These are phyloP conservation scores for Clinocottus analis DNA, from an alignment of 2,113 vertebrate genomes.

Conservation along the genomic window DNA sequence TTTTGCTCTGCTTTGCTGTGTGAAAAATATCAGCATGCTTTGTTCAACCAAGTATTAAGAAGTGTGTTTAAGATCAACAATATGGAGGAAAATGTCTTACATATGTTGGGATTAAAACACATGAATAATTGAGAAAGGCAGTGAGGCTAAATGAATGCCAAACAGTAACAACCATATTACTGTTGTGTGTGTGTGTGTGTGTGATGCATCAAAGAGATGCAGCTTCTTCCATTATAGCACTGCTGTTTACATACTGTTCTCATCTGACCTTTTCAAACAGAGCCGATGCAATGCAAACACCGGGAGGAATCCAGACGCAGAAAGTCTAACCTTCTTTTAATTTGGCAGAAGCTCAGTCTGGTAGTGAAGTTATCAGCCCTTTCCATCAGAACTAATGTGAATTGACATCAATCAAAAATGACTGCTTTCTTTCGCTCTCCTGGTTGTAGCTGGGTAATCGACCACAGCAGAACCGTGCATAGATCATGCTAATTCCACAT, in stretches of 20 bases:
- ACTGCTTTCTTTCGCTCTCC: constrained; percentile 15
- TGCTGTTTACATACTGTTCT: constrained; percentile 55
- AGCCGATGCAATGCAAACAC: constrained; percentile 32
- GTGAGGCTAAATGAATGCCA: neutral
- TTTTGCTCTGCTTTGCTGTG: neutral
- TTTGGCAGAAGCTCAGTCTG: constrained; percentile 28
- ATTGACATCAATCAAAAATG: constrained; percentile 55
- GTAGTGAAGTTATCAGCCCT: constrained; percentile 52
- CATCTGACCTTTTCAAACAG: constrained; percentile 59
- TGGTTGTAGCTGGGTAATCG: constrained; percentile 25
- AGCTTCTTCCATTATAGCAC: constrained; percentile 21
- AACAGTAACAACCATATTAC: neutral
- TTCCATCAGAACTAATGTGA: constrained; percentile 54
- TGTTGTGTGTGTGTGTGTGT: too few relatives aligned
- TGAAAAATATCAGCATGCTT: neutral
- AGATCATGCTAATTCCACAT: constrained; percentile 44
- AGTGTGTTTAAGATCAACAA: neutral
- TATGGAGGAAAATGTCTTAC: neutral
- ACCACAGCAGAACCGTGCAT: constrained; percentile 24
- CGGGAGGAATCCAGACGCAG: constrained; percentile 30
- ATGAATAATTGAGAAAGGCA: neutral
- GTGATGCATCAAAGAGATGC: constrained; percentile 6
- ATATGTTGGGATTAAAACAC: neutral
- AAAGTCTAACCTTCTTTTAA: constrained; percentile 63
- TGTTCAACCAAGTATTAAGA: neutral